Evolutionary conservation across 1,140 invertebrate species (phyloP).

Genomic region (Aporrectodea caliginosa): DNA sequence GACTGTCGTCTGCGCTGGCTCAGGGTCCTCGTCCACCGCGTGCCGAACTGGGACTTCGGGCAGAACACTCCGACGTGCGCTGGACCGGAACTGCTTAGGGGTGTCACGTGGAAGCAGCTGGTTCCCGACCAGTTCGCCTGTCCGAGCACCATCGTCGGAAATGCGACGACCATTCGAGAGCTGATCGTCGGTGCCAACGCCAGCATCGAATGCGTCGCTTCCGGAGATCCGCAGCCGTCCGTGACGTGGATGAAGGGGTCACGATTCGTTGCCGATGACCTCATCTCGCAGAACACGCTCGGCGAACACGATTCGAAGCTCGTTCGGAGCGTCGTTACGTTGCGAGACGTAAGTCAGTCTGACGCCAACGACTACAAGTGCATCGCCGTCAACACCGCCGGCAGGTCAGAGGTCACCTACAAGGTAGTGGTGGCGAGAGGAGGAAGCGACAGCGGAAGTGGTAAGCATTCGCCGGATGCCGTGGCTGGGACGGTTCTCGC

Average conservation of each 20-base stretch:
- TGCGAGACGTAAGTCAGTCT: conserved; percentile 4
- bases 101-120: conserved; percentile 27
- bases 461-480: not conserved
- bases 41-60: not conserved
- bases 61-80: conserved; percentile 12
- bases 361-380: conserved; percentile 40
- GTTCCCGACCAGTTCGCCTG: conserved; percentile 25
- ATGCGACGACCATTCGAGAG: conserved; percentile 2
- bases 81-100: conserved; percentile 6
- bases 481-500: not conserved
- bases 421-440: conserved; percentile 35
- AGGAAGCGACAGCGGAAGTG: not conserved
- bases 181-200: conserved; percentile 16
- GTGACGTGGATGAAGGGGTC: conserved; percentile 22
- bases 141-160: conserved; percentile 18
- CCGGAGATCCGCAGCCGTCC: conserved; percentile 26
- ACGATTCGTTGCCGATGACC: not conserved
- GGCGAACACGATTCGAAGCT: not conserved
- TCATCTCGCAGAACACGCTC: not conserved
- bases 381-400: conserved; percentile 41
- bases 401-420: conserved; percentile 36
- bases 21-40: not conserved
- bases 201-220: conserved; percentile 26
- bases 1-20: conserved; percentile 43
- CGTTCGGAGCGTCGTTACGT: conserved; percentile 16